A percentile compares a stretch with the other conserved stretches of the same genome.
Conservation (phyloP, 2,888 invertebrate species). For the Leistus spinibarbis region DNA sequence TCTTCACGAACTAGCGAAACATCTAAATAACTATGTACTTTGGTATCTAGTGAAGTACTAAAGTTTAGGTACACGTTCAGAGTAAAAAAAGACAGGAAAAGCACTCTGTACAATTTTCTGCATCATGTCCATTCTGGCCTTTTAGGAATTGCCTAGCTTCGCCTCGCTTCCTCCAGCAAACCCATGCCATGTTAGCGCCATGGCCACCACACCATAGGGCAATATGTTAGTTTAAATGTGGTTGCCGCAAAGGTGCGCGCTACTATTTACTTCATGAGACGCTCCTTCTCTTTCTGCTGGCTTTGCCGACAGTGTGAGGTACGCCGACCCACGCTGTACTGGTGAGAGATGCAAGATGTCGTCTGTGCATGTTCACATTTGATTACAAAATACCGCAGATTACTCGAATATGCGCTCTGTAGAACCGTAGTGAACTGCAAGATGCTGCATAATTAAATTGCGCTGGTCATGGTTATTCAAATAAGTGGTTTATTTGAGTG, state of each 20-base stretch:
- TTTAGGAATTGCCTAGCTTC: neutral
- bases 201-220: neutral
- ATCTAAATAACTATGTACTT: neutral
- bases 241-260: neutral
- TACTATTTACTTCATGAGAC: neutral
- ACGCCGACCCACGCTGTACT: neutral
- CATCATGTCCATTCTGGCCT: neutral
- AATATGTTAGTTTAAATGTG: neutral
- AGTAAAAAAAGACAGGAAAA: neutral
- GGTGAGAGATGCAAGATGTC: neutral
- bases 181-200: neutral
- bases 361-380: neutral
- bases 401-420: neutral
- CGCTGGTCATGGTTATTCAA: no score
- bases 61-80: neutral
- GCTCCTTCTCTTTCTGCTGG: neutral
- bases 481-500: no score
- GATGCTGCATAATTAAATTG: neutral
- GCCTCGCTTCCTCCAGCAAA: neutral
- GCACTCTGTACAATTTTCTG: neutral
- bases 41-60: neutral
- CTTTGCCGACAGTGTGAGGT: neutral
- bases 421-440: neutral
- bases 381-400: neutral
- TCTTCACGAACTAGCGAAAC: neutral